phyloP scores from a whole-genome alignment of 2,797 vertebrate genomes.

The Pagetopsis macropterus region DNA sequence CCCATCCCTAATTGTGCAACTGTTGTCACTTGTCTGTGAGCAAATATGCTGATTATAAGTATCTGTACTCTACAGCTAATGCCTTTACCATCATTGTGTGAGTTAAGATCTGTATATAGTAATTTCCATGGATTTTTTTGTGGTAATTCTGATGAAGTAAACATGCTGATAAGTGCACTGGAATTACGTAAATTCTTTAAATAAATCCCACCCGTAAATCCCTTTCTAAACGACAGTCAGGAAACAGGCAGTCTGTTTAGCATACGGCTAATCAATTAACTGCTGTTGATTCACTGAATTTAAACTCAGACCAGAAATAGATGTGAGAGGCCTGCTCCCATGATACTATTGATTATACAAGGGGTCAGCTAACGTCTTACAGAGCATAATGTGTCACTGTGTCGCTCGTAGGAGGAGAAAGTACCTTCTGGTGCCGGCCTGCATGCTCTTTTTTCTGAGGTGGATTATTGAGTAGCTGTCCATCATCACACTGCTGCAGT shows the following conservation, averaged over 20 bases:
- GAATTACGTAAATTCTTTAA: conserved; percentile 35
- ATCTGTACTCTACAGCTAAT: not conserved
- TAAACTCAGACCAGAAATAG: conserved; percentile 57
- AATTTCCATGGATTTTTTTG: not conserved
- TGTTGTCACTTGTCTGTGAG: too few species aligned
- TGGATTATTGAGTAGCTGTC: conserved; percentile 72
- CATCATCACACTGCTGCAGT: conserved; percentile 51
- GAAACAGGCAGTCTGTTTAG: conserved; percentile 48
- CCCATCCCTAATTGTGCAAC: too few species aligned
- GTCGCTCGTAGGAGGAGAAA: conserved; percentile 35
- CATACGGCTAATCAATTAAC: conserved; percentile 60
- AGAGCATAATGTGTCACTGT: conserved; percentile 53
- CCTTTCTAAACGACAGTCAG: conserved; percentile 42
- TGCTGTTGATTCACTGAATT: conserved; percentile 63
- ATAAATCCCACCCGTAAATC: conserved; percentile 30
- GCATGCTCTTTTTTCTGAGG: conserved; percentile 43
- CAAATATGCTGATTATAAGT: not conserved
- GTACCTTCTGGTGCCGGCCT: conserved; percentile 40
- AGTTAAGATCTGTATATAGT: not conserved
- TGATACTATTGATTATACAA: conserved; percentile 56
- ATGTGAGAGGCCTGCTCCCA: conserved; percentile 48
- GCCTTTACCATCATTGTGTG: conserved; percentile 12
- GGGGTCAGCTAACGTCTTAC: conserved; percentile 55
- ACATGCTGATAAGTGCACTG: conserved; percentile 12
- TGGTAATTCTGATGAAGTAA: conserved; percentile 18